Conservation (phyloP, 2,888 invertebrate genomes). For the Microctonus hyperodae region DNA sequence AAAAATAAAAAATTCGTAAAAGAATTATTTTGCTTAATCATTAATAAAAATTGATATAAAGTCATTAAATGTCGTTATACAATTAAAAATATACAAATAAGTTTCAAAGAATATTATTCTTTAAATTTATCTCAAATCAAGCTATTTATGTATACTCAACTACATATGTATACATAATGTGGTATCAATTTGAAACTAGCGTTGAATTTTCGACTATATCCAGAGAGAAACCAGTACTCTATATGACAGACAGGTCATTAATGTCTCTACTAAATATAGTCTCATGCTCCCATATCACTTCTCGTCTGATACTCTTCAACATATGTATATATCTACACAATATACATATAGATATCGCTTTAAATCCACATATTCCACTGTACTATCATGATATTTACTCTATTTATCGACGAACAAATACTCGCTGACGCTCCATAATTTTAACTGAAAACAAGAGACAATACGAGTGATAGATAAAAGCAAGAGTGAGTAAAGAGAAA, state of each 20-base stretch:
- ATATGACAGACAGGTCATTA: constrained; percentile 16
- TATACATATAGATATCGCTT: not conserved
- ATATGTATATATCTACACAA: not conserved
- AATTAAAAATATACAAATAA: too few species aligned
- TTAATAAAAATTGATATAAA: too few species aligned
- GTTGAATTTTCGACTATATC: not conserved
- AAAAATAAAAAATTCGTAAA: too few species aligned
- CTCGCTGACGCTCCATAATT: constrained; percentile 7
- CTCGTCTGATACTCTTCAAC: not conserved
- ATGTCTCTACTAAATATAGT: constrained; percentile 3
- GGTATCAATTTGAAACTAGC: too few species aligned
- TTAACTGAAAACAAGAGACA: constrained; percentile 1
- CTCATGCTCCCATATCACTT: constrained; percentile 3
- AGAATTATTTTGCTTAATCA: too few species aligned
- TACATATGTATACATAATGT: too few species aligned
- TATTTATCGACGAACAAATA: constrained; percentile 7
- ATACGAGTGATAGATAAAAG: constrained; percentile 40
- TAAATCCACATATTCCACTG: constrained; percentile 21
- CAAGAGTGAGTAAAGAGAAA: constrained; percentile 32
- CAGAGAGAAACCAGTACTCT: not conserved
- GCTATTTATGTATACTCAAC: too few species aligned
- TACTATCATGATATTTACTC: constrained; percentile 30
- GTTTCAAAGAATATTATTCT: too few species aligned
- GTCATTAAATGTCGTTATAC: too few species aligned
- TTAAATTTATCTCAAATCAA: too few species aligned